phyloP scores from a whole-genome alignment of 2,888 invertebrate species.

The Nomada goodeniana region DNA sequence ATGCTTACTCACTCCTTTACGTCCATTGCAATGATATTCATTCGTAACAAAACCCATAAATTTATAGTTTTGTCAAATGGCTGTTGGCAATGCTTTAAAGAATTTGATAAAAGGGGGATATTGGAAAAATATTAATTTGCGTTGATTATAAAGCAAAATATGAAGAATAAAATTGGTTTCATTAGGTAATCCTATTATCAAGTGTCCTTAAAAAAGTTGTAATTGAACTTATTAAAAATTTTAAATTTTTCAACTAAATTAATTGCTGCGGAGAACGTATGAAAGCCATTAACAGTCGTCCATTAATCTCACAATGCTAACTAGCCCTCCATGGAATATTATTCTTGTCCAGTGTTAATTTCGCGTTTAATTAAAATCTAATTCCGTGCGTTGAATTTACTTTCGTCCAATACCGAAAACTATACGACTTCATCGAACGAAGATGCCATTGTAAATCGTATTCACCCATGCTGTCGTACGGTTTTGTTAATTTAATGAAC shows the following conservation, averaged over 20 bases:
- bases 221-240: background rate
- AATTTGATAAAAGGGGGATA: background rate
- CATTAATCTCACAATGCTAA: background rate
- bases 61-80: background rate
- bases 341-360: slow-evolving; percentile 4
- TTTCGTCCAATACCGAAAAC: background rate
- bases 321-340: background rate
- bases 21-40: too few relatives aligned
- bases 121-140: background rate
- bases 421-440: background rate
- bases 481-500: background rate
- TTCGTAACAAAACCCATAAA: slow-evolving; percentile 8
- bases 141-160: background rate
- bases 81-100: background rate
- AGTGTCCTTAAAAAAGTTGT: background rate
- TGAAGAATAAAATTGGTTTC: background rate
- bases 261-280: background rate
- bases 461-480: background rate
- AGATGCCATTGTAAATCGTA: background rate
- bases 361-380: background rate
- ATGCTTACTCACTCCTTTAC: too few relatives aligned
- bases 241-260: background rate
- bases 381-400: background rate
- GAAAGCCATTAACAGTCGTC: background rate
- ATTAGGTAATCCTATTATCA: background rate